Percentiles rank a stretch among this genome's conserved stretches.
Conservation (phyloP, 2,888 invertebrate genomes). For the Ormyrus thymus region DNA sequence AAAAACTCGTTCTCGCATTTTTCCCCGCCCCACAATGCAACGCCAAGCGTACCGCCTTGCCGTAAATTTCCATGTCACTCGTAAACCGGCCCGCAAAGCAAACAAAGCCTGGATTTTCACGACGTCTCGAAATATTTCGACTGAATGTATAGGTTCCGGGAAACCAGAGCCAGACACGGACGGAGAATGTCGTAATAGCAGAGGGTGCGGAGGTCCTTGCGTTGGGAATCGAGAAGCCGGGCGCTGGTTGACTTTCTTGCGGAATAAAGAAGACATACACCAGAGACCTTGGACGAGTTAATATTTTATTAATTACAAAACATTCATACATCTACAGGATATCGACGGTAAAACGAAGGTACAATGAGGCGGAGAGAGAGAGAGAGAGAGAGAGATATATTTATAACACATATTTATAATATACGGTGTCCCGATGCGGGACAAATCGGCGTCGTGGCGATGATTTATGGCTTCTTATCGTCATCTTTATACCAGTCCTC, state of each 20-base stretch:
- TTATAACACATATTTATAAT: slow-evolving; percentile 19
- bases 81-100: no score
- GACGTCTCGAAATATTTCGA: no score
- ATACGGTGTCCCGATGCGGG: slow-evolving; percentile 73
- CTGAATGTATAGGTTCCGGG: no score
- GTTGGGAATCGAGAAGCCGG: not conserved
- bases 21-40: no score
- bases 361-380: slow-evolving; percentile 40
- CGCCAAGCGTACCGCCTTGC: no score
- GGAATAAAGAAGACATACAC: slow-evolving; percentile 22
- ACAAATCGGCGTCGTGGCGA: slow-evolving; percentile 63
- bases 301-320: slow-evolving; percentile 50
- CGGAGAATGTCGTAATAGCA: slow-evolving; percentile 14
- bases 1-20: no score
- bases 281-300: slow-evolving; percentile 29
- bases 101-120: no score
- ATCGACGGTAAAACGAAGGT: slow-evolving; percentile 52
- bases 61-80: no score
- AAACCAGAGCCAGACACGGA: no score
- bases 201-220: slow-evolving; percentile 9
- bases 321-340: slow-evolving; percentile 46
- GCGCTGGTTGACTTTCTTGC: not conserved
- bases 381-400: slow-evolving; percentile 5
- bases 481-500: slow-evolving; percentile 95
- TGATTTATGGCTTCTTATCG: slow-evolving; percentile 74